These are phyloP conservation scores for Maniola hyperantus DNA, from an alignment of 2,888 invertebrate species.

Conservation along the genomic window DNA sequence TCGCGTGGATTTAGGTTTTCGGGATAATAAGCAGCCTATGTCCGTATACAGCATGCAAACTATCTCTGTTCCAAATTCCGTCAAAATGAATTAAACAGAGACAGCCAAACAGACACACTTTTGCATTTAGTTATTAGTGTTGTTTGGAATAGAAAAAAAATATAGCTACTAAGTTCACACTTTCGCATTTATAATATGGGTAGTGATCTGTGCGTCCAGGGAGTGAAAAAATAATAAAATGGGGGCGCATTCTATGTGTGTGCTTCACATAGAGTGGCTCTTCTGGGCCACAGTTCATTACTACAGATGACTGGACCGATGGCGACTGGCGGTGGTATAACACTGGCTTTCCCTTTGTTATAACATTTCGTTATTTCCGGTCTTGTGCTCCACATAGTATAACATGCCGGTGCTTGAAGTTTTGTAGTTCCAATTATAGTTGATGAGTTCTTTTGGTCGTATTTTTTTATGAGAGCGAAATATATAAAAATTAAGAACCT, in stretches of 20 bases:
- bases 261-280: slow-evolving; percentile 45
- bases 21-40: no score
- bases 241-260: slow-evolving; percentile 44
- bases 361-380: slow-evolving; percentile 31
- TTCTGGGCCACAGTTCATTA: slow-evolving; percentile 64
- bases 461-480: slow-evolving; percentile 8
- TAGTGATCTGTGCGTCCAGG: slow-evolving; percentile 46
- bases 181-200: not conserved
- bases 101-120: no score
- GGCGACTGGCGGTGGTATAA: slow-evolving; percentile 47
- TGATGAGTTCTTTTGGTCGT: slow-evolving; percentile 6
- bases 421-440: slow-evolving; percentile 23
- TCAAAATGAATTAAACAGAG: no score
- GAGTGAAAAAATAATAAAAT: slow-evolving; percentile 56
- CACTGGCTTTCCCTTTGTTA: slow-evolving; percentile 68
- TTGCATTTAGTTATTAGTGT: no score
- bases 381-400: slow-evolving; percentile 31
- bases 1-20: no score
- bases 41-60: no score
- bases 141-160: no score
- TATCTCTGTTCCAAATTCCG: no score
- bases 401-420: slow-evolving; percentile 32
- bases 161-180: no score
- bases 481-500: not conserved
- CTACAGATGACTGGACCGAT: slow-evolving; percentile 66